Percentiles rank a stretch among this genome's conserved stretches.
phyloP scores from a whole-genome alignment of 2,797 vertebrate genomes.

The Hydrocynus forskahlii region DNA sequence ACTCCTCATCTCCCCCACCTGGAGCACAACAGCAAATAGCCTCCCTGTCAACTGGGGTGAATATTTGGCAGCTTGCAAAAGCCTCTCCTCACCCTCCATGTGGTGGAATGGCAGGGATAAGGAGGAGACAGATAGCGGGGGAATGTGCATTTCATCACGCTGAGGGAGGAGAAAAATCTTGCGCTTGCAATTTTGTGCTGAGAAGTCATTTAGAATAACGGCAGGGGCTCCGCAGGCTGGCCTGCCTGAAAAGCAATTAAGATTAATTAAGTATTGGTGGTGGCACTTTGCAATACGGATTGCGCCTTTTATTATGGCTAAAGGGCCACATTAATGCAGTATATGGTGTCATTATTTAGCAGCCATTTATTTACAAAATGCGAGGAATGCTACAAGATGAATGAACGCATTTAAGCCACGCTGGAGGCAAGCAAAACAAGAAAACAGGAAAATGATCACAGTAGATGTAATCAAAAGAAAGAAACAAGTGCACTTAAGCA shows the following conservation, averaged over 20 bases:
- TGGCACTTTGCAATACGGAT: conserved; percentile 73
- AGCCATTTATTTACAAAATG: conserved; percentile 65
- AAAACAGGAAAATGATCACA: conserved; percentile 2
- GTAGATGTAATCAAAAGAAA: background rate
- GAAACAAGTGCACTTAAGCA: background rate
- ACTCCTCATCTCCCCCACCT: conserved; percentile 34
- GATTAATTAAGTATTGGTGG: conserved; percentile 77
- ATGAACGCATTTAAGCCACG: conserved; percentile 57
- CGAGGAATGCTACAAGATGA: conserved; percentile 55
- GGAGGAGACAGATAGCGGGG: conserved; percentile 69
- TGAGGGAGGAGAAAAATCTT: conserved; percentile 62
- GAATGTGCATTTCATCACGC: conserved; percentile 75
- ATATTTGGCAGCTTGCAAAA: conserved; percentile 75
- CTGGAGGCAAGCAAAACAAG: background rate
- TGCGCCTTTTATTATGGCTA: conserved; percentile 69
- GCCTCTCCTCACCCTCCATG: conserved; percentile 69
- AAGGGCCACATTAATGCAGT: conserved; percentile 64
- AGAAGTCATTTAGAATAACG: conserved; percentile 72
- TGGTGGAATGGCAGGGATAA: conserved; percentile 73
- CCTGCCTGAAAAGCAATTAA: conserved; percentile 75
- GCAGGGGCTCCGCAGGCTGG: conserved; percentile 65
- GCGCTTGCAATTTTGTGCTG: conserved; percentile 65
- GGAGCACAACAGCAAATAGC: conserved; percentile 74
- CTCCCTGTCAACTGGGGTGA: conserved; percentile 77
- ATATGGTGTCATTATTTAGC: conserved; percentile 61